Base-by-base conservation (phyloP, 2,888 invertebrate genomes). In the Bembecia ichneumoniformis region DNA sequence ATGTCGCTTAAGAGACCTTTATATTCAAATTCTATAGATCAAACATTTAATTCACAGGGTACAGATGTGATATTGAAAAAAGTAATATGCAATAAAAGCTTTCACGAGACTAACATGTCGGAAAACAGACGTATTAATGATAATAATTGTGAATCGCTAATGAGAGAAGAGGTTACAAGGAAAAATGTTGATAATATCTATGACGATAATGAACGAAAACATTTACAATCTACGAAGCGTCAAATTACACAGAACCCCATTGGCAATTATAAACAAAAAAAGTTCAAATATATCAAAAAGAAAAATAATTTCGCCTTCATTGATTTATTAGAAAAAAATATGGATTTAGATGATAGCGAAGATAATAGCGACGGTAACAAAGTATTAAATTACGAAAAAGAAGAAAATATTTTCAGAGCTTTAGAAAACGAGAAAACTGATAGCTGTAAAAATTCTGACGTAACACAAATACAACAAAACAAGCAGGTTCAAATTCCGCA, bases 1-100 rank as follows among this genome's bases (percentile, higher is more conserved):
- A 74, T 71, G 50, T 52, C 54, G 9, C 60, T 83, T 1, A 46
- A 81, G 75, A 56, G 66, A 16, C 72, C 77, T 0, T 75, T 81
- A 55, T 63, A 62, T 36, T 62, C 58, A 53, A 59, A 72, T 5
- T 65, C 74, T 9, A 75, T 70, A 51, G 58, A 28, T 7, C n/a
- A n/a, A n/a, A n/a, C n/a, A n/a, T n/a, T n/a, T n/a, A n/a, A n/a
- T n/a, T n/a, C n/a, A n/a, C n/a, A n/a, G n/a, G n/a, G n/a, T n/a
- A n/a, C n/a, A n/a, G n/a, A n/a, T n/a, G n/a, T n/a, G n/a, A n/a
- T n/a, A n/a, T n/a, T n/a, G n/a, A n/a, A n/a, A n/a, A n/a, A n/a
- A n/a, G n/a, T n/a, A n/a, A n/a, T n/a, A n/a, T n/a, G n/a, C n/a
- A n/a, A n/a, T n/a, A n/a, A n/a, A n/a, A n/a, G n/a, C n/a, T n/a